Evolutionary conservation across 2,113 vertebrate species (phyloP), one percentile per base, ranked within the genome.

Genomic region (Phasianus colchicus): DNA sequence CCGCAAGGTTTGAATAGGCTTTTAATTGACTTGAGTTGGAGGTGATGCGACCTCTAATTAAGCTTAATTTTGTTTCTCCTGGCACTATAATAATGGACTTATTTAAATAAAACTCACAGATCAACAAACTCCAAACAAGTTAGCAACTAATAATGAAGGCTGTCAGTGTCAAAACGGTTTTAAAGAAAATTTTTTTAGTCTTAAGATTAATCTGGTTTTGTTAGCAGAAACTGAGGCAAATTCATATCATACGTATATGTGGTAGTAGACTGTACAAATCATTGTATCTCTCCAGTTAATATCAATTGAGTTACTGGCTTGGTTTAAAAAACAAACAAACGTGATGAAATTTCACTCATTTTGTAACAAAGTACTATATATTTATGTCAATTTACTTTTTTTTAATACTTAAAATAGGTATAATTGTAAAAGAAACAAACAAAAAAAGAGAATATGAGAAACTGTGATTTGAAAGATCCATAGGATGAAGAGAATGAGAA

Each of bases 21-120:
- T 96, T 97, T 97, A 98, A 97, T 97, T 98, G 97, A 97, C 73
- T 97, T 91, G 90, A 96, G 69, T 93, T 95, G 61, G 75, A 96
- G 86, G 93, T 93, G 79, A 74, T 86, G 74, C 94, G 96, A 97
- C 96, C 96, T 95, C 96, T 96, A 97, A 97, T 97, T 97, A 97
- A 95, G 92, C 96, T 97, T 95, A 94, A 95, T 95, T 96, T 96
- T 95, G 27, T 96, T 93, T 95, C 90, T 96, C 85, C 85, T 92
- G 86, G 91, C 86, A 93, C 82, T 83, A 82, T 95, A 95, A 93
- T 96, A 97, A 97, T 94, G 83, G 96, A 92, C 10, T 36, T 96
- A 95, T 95, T 97, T 76, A 95, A 97, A 97, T 86, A 70, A 95
- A 79, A 86, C 75, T 92, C 17, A 21, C 30, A 93, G 90, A 90